A percentile compares a stretch with the other conserved stretches of the same genome.
phyloP scores from a whole-genome alignment of 2,888 invertebrate species.

The Glomeris marginata region DNA sequence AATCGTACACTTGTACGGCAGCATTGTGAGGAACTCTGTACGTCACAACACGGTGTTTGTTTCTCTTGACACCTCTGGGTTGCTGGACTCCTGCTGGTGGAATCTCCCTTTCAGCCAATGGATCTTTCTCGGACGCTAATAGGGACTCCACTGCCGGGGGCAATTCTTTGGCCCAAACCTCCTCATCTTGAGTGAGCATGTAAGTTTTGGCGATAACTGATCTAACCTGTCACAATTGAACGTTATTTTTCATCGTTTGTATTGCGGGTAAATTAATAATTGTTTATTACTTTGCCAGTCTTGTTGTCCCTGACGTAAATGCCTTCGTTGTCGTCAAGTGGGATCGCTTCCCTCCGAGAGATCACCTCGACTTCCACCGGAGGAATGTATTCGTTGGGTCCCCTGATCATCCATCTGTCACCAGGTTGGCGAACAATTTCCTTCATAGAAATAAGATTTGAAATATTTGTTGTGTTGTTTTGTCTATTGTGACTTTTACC shows the following conservation, averaged over 20 bases:
- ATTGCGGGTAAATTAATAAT: no score
- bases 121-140: constrained; percentile 26
- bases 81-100: constrained; percentile 11
- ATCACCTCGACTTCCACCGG: constrained; percentile 36
- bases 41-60: constrained; percentile 30
- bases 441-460: no score
- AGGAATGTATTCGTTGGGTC: constrained; percentile 36
- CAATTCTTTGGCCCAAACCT: constrained; percentile 26
- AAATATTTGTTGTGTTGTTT: no score
- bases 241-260: no score
- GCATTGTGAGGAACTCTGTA: constrained; percentile 38
- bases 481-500: no score
- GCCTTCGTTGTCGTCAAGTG: constrained; percentile 37
- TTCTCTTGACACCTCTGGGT: constrained; percentile 17
- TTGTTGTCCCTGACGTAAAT: constrained; percentile 36
- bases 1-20: constrained; percentile 37
- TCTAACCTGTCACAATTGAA: constrained; percentile 31
- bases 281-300: constrained; percentile 22
- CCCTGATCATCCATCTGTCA: constrained; percentile 36
- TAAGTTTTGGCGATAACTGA: constrained; percentile 35
- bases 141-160: constrained; percentile 30
- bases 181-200: constrained; percentile 33
- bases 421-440: constrained; percentile 29
- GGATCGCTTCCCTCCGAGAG: constrained; percentile 31
- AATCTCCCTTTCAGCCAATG: constrained; percentile 32